phyloP scores from a whole-genome alignment of 1,140 invertebrate genomes.

The Orchesella cincta region DNA sequence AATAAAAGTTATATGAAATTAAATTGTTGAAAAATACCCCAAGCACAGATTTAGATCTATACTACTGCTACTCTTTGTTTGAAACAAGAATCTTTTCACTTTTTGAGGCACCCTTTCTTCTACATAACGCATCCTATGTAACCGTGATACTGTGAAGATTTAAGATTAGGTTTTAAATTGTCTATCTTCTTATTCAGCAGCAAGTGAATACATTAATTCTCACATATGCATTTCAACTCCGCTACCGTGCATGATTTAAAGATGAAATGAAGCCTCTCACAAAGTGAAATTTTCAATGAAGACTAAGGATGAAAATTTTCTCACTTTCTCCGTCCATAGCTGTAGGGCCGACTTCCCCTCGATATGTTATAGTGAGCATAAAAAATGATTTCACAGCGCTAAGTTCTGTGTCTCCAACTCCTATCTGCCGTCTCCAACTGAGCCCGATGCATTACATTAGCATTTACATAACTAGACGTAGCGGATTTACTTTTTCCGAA shows the following conservation, averaged over 20 bases:
- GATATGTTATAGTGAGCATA: background rate
- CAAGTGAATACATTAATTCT: constrained; percentile 14
- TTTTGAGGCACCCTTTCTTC: too few relatives aligned
- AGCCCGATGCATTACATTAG: background rate
- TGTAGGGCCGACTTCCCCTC: background rate
- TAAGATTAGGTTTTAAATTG: too few relatives aligned
- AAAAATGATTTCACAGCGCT: constrained; percentile 3
- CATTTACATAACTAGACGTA: constrained; percentile 17
- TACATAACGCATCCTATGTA: too few relatives aligned
- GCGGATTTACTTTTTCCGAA: constrained; percentile 11
- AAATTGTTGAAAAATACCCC: too few relatives aligned
- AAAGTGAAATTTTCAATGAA: constrained; percentile 29
- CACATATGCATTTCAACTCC: constrained; percentile 3
- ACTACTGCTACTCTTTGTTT: too few relatives aligned
- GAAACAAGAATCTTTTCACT: too few relatives aligned
- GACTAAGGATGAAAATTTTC: constrained; percentile 13
- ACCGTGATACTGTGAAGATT: too few relatives aligned
- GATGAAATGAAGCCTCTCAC: background rate
- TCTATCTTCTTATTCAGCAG: constrained; percentile 1
- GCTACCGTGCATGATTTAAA: constrained; percentile 3
- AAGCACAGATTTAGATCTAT: too few relatives aligned
- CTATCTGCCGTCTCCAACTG: background rate
- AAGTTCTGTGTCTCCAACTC: background rate
- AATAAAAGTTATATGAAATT: too few relatives aligned
- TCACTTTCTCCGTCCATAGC: constrained; percentile 22